A percentile compares a stretch with the other conserved stretches of the same genome.
phyloP scores from a whole-genome alignment of 2,888 invertebrate genomes.

The Ischnura elegans region DNA sequence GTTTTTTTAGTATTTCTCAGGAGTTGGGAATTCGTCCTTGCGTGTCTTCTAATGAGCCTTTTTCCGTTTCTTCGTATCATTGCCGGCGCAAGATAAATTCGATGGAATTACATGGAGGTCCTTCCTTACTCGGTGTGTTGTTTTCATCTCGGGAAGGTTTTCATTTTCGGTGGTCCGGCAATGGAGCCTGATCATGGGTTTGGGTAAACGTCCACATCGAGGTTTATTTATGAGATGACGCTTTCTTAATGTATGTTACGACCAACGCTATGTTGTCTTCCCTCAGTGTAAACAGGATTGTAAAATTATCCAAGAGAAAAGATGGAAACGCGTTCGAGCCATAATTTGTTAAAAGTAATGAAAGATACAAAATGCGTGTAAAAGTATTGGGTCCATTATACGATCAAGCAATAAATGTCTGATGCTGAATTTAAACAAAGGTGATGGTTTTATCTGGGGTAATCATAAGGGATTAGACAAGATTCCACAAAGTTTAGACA shows the following conservation, averaged over 20 bases:
- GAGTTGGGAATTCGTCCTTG: not conserved
- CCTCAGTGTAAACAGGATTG: no score
- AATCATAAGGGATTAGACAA: no score
- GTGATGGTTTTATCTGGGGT: no score
- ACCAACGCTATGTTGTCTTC: not conserved
- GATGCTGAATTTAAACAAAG: no score
- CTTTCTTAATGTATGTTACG: not conserved
- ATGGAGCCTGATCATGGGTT: slow-evolving; percentile 17
- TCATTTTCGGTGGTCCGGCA: not conserved
- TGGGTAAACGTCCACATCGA: not conserved
- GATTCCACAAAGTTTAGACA: no score
- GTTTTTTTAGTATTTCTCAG: not conserved
- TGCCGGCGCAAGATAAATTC: not conserved
- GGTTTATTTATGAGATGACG: not conserved
- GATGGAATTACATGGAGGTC: not conserved
- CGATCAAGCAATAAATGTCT: no score
- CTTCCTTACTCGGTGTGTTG: not conserved
- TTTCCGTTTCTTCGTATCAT: not conserved
- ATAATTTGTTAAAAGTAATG: no score
- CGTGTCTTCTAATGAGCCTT: not conserved
- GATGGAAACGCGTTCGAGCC: no score
- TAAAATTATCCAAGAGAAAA: no score
- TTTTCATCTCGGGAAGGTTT: not conserved
- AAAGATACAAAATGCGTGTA: no score
- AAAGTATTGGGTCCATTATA: no score